phyloP scores from a whole-genome alignment of 2,797 vertebrate genomes.

The Phoebastria nigripes region DNA sequence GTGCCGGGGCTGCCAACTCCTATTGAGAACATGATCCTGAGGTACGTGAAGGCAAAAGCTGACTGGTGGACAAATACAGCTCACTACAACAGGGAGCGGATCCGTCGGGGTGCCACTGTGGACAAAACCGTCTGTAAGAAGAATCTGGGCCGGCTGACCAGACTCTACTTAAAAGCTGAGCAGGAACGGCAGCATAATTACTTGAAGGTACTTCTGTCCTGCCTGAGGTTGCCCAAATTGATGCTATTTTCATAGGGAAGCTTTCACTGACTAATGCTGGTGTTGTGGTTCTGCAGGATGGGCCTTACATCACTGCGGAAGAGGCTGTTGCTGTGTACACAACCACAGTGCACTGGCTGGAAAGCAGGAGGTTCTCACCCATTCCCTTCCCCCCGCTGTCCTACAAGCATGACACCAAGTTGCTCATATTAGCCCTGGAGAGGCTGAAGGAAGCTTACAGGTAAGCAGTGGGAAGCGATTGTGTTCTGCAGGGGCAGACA shows the following conservation, averaged over 20 bases:
- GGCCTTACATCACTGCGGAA: slow-evolving; percentile 98
- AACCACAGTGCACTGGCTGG: slow-evolving; percentile 96
- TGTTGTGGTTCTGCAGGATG: slow-evolving; percentile 81
- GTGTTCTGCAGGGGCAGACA: background rate
- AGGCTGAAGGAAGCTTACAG: slow-evolving; percentile 99
- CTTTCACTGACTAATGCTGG: background rate
- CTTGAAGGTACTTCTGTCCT: slow-evolving; percentile 82
- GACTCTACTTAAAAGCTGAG: slow-evolving; percentile 96
- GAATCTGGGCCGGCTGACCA: slow-evolving; percentile 94
- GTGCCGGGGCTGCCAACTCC: slow-evolving; percentile 97
- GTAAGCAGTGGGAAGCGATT: slow-evolving; percentile 63
- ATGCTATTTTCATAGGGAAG: background rate
- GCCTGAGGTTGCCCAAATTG: background rate
- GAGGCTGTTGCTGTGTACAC: slow-evolving; percentile 98
- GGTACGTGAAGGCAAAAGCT: slow-evolving; percentile 98
- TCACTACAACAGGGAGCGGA: slow-evolving; percentile 97
- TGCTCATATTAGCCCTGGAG: slow-evolving; percentile 96
- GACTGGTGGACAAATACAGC: slow-evolving; percentile 99
- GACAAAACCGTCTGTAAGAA: slow-evolving; percentile 99
- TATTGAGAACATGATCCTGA: slow-evolving; percentile 99
- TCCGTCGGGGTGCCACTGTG: slow-evolving; percentile 95
- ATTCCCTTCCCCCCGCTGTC: slow-evolving; percentile 97
- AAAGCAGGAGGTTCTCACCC: slow-evolving; percentile 97
- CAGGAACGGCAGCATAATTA: slow-evolving; percentile 99
- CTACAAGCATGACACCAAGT: slow-evolving; percentile 98